A percentile compares a stretch with the other conserved stretches of the same genome.
Evolutionary conservation across 2,113 vertebrate species (phyloP).

Genomic region (Melospiza melodia): DNA sequence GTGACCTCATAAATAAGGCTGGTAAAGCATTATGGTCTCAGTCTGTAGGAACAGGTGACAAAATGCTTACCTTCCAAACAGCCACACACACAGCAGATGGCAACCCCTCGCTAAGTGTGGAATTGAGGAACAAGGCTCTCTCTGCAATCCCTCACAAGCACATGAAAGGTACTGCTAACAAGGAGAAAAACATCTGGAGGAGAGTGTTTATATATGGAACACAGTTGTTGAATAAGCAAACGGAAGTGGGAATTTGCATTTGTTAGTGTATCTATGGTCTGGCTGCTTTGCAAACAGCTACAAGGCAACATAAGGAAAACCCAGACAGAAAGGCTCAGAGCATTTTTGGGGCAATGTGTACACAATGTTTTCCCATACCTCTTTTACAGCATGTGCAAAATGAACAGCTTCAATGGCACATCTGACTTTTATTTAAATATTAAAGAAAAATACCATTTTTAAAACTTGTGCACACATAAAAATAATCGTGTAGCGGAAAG

Average conservation of each 20-base stretch:
- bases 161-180: background rate
- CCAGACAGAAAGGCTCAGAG: background rate
- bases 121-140: background rate
- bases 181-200: conserved; percentile 35
- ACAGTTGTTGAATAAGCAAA: background rate
- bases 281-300: background rate
- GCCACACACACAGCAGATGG: background rate
- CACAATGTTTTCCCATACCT: background rate
- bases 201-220: background rate
- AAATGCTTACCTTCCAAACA: conserved; percentile 17
- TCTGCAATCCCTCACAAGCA: background rate
- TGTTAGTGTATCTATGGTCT: background rate
- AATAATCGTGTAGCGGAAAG: background rate
- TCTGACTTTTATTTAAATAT: background rate
- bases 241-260: background rate
- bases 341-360: background rate
- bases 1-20: background rate
- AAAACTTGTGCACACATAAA: background rate
- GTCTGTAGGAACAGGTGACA: background rate
- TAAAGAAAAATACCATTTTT: background rate
- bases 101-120: background rate
- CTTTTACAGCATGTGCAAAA: background rate
- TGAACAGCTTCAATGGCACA: background rate
- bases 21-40: background rate
- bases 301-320: background rate